Base-by-base conservation (phyloP, 2,797 vertebrate species). In the Chloroceryle amazona region DNA sequence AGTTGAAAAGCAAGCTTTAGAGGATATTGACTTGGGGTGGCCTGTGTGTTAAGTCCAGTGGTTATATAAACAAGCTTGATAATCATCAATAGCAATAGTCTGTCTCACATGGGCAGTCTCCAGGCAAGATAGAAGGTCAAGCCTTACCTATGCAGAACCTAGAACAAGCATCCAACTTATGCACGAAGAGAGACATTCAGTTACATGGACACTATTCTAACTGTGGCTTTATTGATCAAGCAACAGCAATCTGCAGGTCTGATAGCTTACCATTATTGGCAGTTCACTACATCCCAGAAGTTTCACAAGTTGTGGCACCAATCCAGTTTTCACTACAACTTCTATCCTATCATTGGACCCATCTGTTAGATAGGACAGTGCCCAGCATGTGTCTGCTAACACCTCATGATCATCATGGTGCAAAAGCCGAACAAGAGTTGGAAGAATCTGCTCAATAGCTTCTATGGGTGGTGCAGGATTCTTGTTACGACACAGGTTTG, bases 401-500 rank as follows among this genome's bases (percentile, higher is more conserved):
- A 99, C 99, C 95, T 99, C 99, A 11, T 91, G 98, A 94, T 99
- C 99, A 3, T 98, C 96, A 0, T 99, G 98, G 95, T 99, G 98
- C 22, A 99, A 92, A 5, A 99, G 98, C 1, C 98, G 98, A 71
- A 99, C 92, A 1, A 99, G 98, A 5, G 99, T 97, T 4, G 99
- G 99, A 25, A 99, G 96, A 80, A 99, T 98, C 96, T 99, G 98
- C 76, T 98, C 98, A 74, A 99, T 97, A 0, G 99, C 99, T 3
- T 97, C 96, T 28, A 99, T 86, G 0, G 99, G 99, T 4, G 99
- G 99, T 0, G 99, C 99, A 2, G 99, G 99, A 95, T 99, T 99
- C 98, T 99, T 99, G 91, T 99, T 99, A 63, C 99, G 99, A 94
- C 99, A 99, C 68, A 99, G 98, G 98, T 99, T 99, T 9, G 99